phyloP scores from a whole-genome alignment of 2,113 vertebrate genomes.

The Aldabrachelys gigantea region DNA sequence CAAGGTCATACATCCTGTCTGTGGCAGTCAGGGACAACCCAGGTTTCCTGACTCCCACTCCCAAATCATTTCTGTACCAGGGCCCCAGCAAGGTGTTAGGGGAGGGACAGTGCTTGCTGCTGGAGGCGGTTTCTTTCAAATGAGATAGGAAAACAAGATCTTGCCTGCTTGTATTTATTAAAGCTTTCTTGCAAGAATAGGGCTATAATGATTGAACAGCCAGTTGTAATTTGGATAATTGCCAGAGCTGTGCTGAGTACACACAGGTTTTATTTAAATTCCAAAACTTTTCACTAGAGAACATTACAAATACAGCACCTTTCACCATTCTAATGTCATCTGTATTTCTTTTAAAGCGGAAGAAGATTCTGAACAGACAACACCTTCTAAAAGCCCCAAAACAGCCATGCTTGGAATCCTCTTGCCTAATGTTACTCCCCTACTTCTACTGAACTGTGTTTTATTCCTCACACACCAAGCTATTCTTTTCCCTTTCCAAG shows the following conservation, averaged over 20 bases:
- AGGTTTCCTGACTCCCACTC: background rate
- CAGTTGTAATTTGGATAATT: background rate
- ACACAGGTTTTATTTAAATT: background rate
- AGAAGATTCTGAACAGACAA: background rate
- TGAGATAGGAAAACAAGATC: background rate
- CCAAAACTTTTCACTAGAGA: background rate
- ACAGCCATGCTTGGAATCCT: background rate
- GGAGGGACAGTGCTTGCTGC: background rate
- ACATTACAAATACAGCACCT: background rate
- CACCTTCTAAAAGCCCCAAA: background rate
- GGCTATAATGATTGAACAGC: background rate
- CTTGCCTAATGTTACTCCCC: background rate
- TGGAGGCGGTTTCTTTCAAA: background rate
- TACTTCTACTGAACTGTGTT: background rate
- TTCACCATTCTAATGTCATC: background rate
- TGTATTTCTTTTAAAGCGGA: background rate
- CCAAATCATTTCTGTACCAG: background rate
- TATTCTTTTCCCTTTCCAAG: background rate
- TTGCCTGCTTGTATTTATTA: background rate
- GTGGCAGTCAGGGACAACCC: background rate
- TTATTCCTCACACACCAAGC: fast-evolving
- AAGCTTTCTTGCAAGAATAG: background rate
- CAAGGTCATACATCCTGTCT: background rate
- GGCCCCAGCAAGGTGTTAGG: background rate
- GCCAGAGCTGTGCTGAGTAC: background rate